Conservation (phyloP, 2,888 invertebrate genomes). For the Esperia sulphurella region DNA sequence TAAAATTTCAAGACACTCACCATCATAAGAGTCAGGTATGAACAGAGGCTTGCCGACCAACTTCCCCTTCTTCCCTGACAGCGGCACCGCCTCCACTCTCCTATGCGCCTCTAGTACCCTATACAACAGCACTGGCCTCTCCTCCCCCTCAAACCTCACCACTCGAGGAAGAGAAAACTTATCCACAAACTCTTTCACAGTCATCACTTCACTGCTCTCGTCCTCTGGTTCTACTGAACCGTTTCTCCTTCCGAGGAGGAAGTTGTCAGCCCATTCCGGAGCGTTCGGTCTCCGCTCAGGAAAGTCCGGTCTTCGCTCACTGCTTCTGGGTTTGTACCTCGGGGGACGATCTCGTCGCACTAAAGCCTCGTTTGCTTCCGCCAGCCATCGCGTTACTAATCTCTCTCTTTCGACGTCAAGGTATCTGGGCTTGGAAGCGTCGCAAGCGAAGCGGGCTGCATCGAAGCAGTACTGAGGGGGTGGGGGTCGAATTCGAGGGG, state of each 20-base stretch:
- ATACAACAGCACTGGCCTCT: slow-evolving; percentile 81
- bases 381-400: slow-evolving; percentile 71
- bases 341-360: slow-evolving; percentile 67
- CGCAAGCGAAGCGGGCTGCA: slow-evolving; percentile 74
- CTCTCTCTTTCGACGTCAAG: slow-evolving; percentile 71
- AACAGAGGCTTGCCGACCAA: slow-evolving; percentile 79
- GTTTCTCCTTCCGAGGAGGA: slow-evolving; percentile 57
- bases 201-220: slow-evolving; percentile 67
- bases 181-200: slow-evolving; percentile 79
- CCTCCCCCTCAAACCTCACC: slow-evolving; percentile 76
- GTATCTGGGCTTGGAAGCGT: slow-evolving; percentile 71
- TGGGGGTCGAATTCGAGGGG: slow-evolving; percentile 65
- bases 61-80: slow-evolving; percentile 78
- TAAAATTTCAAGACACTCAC: slow-evolving; percentile 55
- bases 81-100: slow-evolving; percentile 81
- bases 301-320: slow-evolving; percentile 71
- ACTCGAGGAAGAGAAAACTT: slow-evolving; percentile 81
- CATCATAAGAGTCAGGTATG: slow-evolving; percentile 83
- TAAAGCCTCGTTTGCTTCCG: slow-evolving; percentile 72
- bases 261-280: slow-evolving; percentile 71
- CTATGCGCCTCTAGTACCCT: slow-evolving; percentile 81
- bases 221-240: slow-evolving; percentile 70
- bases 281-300: slow-evolving; percentile 54
- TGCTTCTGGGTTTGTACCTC: slow-evolving; percentile 67
- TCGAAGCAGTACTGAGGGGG: slow-evolving; percentile 77